These are phyloP conservation scores for Drosophila tsacasi DNA, from an alignment of 1,140 invertebrate genomes.

Conservation along the genomic window DNA sequence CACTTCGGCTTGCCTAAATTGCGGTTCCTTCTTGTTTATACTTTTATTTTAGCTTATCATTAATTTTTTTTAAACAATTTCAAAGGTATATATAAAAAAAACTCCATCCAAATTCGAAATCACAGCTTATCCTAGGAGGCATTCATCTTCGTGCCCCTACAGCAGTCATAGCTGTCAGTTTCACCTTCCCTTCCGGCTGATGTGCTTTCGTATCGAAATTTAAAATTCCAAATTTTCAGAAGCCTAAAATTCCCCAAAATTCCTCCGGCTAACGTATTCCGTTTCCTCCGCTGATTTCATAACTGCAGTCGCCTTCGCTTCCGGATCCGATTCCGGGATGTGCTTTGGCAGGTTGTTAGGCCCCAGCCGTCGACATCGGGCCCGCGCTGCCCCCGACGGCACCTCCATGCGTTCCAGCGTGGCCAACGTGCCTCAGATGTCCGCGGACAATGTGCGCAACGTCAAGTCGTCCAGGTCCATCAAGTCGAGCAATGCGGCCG, in stretches of 20 bases:
- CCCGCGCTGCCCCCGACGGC: not conserved
- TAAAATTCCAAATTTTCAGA: no score
- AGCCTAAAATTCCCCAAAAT: not conserved
- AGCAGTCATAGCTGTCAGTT: not conserved
- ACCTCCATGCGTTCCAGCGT: slow-evolving; percentile 24
- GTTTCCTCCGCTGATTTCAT: not conserved
- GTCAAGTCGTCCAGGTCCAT: slow-evolving; percentile 6
- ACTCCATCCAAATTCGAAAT: not conserved
- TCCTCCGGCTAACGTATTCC: not conserved
- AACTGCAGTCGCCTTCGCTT: not conserved
- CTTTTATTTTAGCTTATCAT: no score
- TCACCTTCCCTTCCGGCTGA: not conserved
- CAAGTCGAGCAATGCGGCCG: not conserved
- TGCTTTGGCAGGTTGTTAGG: slow-evolving; percentile 57
- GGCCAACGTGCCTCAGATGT: slow-evolving; percentile 24
- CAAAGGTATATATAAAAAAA: no score
- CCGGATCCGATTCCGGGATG: slow-evolving; percentile 21
- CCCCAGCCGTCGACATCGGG: slow-evolving; percentile 21
- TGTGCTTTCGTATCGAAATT: not conserved
- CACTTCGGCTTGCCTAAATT: no score
- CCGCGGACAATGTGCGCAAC: slow-evolving; percentile 9
- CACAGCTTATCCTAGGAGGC: not conserved
- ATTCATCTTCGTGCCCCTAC: no score
- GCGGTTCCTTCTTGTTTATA: no score
- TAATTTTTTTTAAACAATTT: no score